These are phyloP conservation scores for Crypturellus undulatus DNA, from an alignment of 2,113 vertebrate genomes.

Conservation along the genomic window DNA sequence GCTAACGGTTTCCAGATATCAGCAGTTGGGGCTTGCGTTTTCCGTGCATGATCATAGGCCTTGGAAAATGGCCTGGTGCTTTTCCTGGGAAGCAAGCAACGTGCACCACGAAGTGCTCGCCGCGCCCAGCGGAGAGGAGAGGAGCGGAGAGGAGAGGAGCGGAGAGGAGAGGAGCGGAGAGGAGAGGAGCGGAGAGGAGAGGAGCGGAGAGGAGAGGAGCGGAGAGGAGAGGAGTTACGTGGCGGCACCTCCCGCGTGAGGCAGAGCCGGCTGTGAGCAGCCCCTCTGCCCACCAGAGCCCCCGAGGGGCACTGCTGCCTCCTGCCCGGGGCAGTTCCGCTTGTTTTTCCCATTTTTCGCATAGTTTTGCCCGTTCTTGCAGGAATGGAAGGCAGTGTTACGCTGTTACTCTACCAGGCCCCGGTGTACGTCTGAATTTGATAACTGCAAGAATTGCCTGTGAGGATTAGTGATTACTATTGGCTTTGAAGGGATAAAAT, in stretches of 20 bases:
- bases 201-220: too few relatives aligned
- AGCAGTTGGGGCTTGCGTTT: neutral
- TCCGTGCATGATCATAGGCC: neutral
- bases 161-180: too few relatives aligned
- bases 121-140: too few relatives aligned
- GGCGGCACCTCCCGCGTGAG: too few relatives aligned
- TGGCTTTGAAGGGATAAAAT: neutral
- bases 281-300: too few relatives aligned
- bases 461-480: neutral
- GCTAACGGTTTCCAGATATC: neutral
- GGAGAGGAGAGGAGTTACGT: too few relatives aligned
- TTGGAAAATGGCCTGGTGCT: neutral
- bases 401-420: neutral
- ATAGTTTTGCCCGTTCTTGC: neutral
- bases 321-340: too few relatives aligned
- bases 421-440: neutral
- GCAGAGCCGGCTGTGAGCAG: too few relatives aligned
- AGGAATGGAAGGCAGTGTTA: neutral
- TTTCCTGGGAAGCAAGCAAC: neutral
- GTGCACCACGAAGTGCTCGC: too few relatives aligned
- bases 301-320: too few relatives aligned
- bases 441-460: constrained; percentile 6
- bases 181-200: too few relatives aligned
- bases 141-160: too few relatives aligned
- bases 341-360: neutral